Evolutionary conservation across 1,140 invertebrate genomes (phyloP).

Genomic region (Lordiphosa clarofinis): DNA sequence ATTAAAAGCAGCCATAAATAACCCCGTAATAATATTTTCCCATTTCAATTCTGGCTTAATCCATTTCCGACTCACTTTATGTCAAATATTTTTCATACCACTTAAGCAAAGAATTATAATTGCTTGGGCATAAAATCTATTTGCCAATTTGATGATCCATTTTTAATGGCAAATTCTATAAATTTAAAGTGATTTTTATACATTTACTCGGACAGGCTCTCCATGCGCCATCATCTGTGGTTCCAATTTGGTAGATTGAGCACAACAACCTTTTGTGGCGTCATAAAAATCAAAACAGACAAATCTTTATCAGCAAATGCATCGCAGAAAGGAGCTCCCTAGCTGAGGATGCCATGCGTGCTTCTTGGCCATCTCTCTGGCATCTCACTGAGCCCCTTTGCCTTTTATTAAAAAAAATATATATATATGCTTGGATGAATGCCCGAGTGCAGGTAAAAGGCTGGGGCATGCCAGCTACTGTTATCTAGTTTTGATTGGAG

Average conservation of each 20-base stretch:
- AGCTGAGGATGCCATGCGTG: constrained; percentile 18
- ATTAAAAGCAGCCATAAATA: constrained; percentile 5
- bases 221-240: not conserved
- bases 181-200: constrained; percentile 59
- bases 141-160: constrained; percentile 41
- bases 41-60: not conserved
- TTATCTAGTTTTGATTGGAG: constrained; percentile 69
- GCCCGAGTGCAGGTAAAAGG: constrained; percentile 40
- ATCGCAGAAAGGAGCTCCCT: constrained; percentile 24
- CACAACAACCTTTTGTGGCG: constrained; percentile 31
- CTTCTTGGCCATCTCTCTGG: not conserved
- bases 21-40: not conserved
- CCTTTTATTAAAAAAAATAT: constrained; percentile 44
- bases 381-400: constrained; percentile 14
- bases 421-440: constrained; percentile 10
- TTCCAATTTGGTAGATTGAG: constrained; percentile 36
- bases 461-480: constrained; percentile 51
- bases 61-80: not conserved
- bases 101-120: constrained; percentile 33
- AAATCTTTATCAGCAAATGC: constrained; percentile 70
- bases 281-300: constrained; percentile 74
- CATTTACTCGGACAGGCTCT: constrained; percentile 14
- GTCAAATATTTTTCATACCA: not conserved
- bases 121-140: constrained; percentile 34
- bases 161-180: constrained; percentile 53